Evolutionary conservation across 2,113 vertebrate species (phyloP).

Genomic region (Syngnathus typhle): DNA sequence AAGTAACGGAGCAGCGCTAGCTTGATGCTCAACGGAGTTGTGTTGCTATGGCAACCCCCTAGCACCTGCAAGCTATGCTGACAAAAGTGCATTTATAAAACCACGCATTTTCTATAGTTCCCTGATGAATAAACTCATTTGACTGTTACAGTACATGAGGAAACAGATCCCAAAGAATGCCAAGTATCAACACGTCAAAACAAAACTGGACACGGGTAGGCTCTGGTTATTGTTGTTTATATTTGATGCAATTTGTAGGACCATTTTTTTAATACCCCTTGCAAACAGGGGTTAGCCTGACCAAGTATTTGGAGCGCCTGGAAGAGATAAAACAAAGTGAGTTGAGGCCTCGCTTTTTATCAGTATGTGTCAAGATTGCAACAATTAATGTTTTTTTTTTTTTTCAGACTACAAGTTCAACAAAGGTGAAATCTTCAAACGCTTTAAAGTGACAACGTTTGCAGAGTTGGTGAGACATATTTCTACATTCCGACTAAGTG

Average conservation of each 20-base stretch:
- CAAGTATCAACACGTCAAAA: slow-evolving; percentile 82
- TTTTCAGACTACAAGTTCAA: slow-evolving; percentile 87
- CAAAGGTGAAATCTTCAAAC: slow-evolving; percentile 92
- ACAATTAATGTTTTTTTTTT: too few relatives aligned
- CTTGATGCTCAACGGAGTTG: neutral
- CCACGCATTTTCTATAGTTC: neutral
- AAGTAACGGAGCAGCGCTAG: neutral
- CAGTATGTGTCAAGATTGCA: neutral
- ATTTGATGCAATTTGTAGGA: neutral
- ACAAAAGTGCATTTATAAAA: neutral
- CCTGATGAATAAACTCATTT: neutral
- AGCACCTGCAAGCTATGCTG: neutral
- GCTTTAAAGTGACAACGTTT: slow-evolving; percentile 91
- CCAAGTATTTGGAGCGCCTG: slow-evolving; percentile 85
- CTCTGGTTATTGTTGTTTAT: neutral
- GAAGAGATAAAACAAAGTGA: slow-evolving; percentile 91
- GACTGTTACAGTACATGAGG: slow-evolving; percentile 74
- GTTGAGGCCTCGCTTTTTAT: slow-evolving; percentile 47
- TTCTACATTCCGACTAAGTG: neutral
- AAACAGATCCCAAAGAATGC: slow-evolving; percentile 85
- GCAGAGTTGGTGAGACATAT: slow-evolving; percentile 80
- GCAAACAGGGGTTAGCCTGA: slow-evolving; percentile 79
- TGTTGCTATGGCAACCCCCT: slow-evolving; percentile 1
- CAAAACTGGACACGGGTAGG: slow-evolving; percentile 86
- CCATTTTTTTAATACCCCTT: neutral